Percentiles rank a stretch among this genome's conserved stretches.
Evolutionary conservation across 2,888 invertebrate genomes (phyloP).

Genomic region (Acleris sparsana): DNA sequence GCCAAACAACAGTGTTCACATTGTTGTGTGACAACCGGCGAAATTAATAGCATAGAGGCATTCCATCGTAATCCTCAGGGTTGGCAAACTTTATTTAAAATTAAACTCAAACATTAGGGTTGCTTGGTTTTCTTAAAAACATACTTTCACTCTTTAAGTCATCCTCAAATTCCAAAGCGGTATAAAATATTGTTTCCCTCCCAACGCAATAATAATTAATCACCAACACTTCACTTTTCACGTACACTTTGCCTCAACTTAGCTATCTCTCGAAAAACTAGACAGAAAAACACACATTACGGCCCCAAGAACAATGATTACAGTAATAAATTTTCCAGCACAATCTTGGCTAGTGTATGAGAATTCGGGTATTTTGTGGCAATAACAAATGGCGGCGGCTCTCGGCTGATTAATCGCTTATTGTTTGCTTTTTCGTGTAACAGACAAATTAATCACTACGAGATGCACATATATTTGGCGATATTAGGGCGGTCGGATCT

Average conservation of each 20-base stretch:
- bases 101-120: no score
- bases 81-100: no score
- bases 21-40: no score
- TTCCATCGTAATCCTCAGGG: no score
- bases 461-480: slow-evolving; percentile 31
- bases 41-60: no score
- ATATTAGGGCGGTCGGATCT: slow-evolving; percentile 23
- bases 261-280: slow-evolving; percentile 20
- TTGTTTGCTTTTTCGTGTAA: slow-evolving; percentile 37
- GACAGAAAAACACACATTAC: slow-evolving; percentile 29
- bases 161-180: no score
- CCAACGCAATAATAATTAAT: no score
- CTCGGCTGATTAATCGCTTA: slow-evolving; percentile 37
- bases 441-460: slow-evolving; percentile 34
- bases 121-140: no score
- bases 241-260: neutral
- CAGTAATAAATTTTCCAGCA: slow-evolving; percentile 35
- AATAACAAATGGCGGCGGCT: slow-evolving; percentile 34
- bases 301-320: slow-evolving; percentile 37
- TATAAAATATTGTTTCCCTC: no score
- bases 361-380: slow-evolving; percentile 36
- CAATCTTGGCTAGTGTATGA: slow-evolving; percentile 38
- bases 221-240: neutral
- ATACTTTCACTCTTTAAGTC: no score
- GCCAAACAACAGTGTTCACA: no score